Conservation (phyloP, 2,113 vertebrate species). For the Herpailurus yagouaroundi region DNA sequence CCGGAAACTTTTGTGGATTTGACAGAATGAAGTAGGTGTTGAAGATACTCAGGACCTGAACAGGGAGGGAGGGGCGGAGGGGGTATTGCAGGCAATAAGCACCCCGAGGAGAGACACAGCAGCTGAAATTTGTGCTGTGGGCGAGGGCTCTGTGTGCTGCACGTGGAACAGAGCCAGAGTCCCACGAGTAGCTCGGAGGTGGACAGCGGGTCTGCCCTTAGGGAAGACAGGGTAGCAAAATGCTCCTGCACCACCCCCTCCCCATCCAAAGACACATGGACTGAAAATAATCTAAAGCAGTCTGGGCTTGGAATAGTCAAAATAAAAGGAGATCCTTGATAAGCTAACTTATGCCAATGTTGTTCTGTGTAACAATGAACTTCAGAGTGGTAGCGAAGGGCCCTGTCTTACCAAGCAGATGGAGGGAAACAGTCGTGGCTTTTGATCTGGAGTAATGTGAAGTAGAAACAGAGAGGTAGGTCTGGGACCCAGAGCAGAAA, state of each 20-base stretch:
- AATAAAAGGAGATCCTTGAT: background rate
- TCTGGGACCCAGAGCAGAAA: background rate
- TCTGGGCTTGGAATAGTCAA: background rate
- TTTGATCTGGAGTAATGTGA: background rate
- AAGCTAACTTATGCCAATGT: background rate
- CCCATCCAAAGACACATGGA: background rate
- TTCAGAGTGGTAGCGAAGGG: background rate
- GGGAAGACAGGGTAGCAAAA: background rate
- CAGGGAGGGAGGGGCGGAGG: background rate
- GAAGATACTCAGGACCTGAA: background rate
- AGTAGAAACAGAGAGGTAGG: background rate
- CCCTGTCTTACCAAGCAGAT: background rate
- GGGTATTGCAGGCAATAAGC: too few relatives aligned
- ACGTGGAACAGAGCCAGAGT: background rate
- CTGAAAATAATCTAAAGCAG: background rate
- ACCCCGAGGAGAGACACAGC: background rate
- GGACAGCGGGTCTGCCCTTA: background rate
- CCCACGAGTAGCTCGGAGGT: rapidly evolving
- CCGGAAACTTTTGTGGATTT: background rate
- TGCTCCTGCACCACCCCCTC: background rate
- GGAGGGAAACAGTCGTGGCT: background rate
- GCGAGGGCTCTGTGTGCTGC: too few relatives aligned
- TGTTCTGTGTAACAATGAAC: background rate
- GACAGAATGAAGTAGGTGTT: background rate
- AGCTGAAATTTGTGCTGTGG: background rate